Conservation (phyloP, 2,888 invertebrate species). For the Crossocerus cetratus region DNA sequence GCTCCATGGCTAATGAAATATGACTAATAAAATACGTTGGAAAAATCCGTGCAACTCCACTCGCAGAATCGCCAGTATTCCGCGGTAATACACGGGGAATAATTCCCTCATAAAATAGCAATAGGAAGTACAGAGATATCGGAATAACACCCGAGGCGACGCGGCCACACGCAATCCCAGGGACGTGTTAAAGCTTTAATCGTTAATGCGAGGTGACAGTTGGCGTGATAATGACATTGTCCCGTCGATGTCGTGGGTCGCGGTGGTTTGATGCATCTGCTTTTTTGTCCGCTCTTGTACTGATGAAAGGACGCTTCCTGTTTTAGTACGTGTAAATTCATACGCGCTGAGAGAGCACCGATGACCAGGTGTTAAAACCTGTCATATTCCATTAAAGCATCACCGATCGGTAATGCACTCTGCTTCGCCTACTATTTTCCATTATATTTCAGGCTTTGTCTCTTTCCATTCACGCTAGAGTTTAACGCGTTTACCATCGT, state of each 20-base stretch:
- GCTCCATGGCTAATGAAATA: slow-evolving; percentile 39
- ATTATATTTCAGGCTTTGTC: slow-evolving; percentile 57
- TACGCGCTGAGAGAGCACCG: slow-evolving; percentile 16
- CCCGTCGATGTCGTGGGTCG: slow-evolving; percentile 21
- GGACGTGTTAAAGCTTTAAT: too few species aligned
- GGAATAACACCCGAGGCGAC: too few species aligned
- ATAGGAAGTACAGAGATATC: too few species aligned
- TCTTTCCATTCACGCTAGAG: slow-evolving; percentile 56
- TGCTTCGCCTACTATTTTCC: slow-evolving; percentile 39
- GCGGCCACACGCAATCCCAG: too few species aligned
- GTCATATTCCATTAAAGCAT: slow-evolving; percentile 55
- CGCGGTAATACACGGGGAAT: not conserved
- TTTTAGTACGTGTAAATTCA: slow-evolving; percentile 35
- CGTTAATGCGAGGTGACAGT: too few species aligned
- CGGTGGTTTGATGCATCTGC: slow-evolving; percentile 15
- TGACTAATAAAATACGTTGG: slow-evolving; percentile 39
- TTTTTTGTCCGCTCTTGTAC: not conserved
- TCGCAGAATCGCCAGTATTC: not conserved
- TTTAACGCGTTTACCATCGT: slow-evolving; percentile 59
- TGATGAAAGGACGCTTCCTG: slow-evolving; percentile 24
- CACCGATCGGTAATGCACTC: slow-evolving; percentile 58
- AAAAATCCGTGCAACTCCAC: slow-evolving; percentile 29
- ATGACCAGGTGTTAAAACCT: slow-evolving; percentile 47
- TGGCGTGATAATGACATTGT: slow-evolving; percentile 21
- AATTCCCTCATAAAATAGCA: slow-evolving; percentile 1